Evolutionary conservation across 1,140 invertebrate species (phyloP), one percentile per base, ranked within the genome.

Genomic region (Thalassaphorura encarpata): DNA sequence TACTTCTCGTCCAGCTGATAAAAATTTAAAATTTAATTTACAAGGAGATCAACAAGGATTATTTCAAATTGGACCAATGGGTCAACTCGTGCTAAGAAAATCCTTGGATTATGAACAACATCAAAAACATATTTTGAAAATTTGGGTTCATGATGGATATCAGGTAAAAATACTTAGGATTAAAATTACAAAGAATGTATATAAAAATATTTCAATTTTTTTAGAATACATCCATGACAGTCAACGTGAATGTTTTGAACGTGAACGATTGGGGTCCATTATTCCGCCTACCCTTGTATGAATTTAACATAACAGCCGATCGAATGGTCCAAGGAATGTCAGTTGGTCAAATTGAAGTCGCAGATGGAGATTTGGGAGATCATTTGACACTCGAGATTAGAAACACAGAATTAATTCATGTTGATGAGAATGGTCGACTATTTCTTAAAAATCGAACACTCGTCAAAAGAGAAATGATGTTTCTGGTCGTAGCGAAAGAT

Each of bases 251-350:
- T 0, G 83, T 95, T 2, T 73, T 87, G 62, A 85, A 93, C 70
- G 84, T 91, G 0, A 95, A 95, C 68, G 89, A 94, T 69, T 90
- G 87, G 87, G 88, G 91, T 70, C 90, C 90, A 1, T 76, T 87
- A 29, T 93, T 95, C 73, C 78, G 85, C 1, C 83, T 87, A 70
- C 80, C 85, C 0, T 83, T 87, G 67, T 94, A 92, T 67, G 86
- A 89, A 73, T 93, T 89, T 69, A 80, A 78, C 67, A 79, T 80
- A 56, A 76, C 64, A 3, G 24, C 51, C 1, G 54, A 61, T 18
- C 21, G 31, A 52, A 63, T 62, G 59, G 27, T 39, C 3, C 18
- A 23, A 21, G 58, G 56, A 1, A 29, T 41, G 3, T 33, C 62
- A 6, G 28, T 83, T 28, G 87, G 86, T 24, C 76, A 75, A 62